Evolutionary conservation across 2,888 invertebrate genomes (phyloP), one percentile per base, ranked within the genome.

Genomic region (Eupithecia subfuscata): DNA sequence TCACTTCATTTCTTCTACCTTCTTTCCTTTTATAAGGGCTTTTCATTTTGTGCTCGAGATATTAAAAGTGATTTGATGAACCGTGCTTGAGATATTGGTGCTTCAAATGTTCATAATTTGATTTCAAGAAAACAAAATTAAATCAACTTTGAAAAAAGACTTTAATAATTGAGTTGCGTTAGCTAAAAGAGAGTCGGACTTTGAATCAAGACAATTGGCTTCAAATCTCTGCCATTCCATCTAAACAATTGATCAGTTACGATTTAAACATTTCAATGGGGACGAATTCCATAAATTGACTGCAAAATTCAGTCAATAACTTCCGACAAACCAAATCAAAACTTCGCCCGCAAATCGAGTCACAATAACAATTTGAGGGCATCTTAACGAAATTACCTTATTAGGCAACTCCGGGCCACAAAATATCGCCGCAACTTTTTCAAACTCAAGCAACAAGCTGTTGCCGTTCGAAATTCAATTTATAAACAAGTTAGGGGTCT

Each of bases 401-500:
- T 88, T 87, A 85, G 83, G 84, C 85, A 74, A 68, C 68, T 45
- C 68, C 43, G 60, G 43, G 40, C 89, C 86, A 86, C 89, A 89
- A 77, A 91, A 84, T 92, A 89, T 86, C 87, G 87, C 83, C 86
- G 84, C 86, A 93, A 93, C 88, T 94, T 92, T 92, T 90, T 85
- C 86, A 79, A 93, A 93, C 88, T 93, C 75, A 77, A 73, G 87
- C 89, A 91, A 89, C 92, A 91, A 90, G 92, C 92, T 92, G 93
- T 91, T 91, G 86, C 88, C 82, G 84, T 86, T 85, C 87, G 91
- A 86, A 94, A 94, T 94, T 94, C 92, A 94, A 94, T 94, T 94
- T 93, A 88, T 90, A 91, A 92, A 93, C 94, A 93, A 94, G 94
- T 94, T 94, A 71, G 90, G 89, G 91, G 88, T 90, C 92, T 94